These are phyloP conservation scores for Gymnarchus niloticus DNA, from an alignment of 2,113 vertebrate genomes.

Conservation along the genomic window DNA sequence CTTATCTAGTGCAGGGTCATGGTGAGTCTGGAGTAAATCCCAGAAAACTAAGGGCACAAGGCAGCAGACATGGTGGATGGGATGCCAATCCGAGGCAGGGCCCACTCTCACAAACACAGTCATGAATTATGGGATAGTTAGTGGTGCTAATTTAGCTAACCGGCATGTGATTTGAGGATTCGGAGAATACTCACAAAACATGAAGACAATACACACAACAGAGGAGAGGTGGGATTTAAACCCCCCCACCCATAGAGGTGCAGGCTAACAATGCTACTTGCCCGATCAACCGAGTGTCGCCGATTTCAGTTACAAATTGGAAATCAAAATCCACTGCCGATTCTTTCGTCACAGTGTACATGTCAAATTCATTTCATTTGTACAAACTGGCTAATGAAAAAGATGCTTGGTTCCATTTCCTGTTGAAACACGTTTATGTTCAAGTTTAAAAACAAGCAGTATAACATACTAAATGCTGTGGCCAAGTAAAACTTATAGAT, in stretches of 20 bases:
- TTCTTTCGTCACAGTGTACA: not conserved
- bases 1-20: not conserved
- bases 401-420: not conserved
- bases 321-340: not conserved
- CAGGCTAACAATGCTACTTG: not conserved
- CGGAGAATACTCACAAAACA: not conserved
- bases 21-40: not conserved
- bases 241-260: not conserved
- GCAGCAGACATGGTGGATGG: not conserved
- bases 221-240: not conserved
- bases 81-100: too few relatives aligned
- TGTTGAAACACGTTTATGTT: too few relatives aligned
- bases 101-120: not conserved
- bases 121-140: not conserved
- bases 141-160: not conserved
- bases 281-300: not conserved
- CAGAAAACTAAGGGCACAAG: not conserved
- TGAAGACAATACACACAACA: not conserved
- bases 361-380: not conserved
- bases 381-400: not conserved
- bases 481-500: too few relatives aligned
- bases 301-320: not conserved
- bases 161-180: not conserved
- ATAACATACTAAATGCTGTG: too few relatives aligned
- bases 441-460: too few relatives aligned